These are phyloP conservation scores for Acipenser transmontanus DNA, from an alignment of 2,797 vertebrate genomes.

Conservation along the genomic window DNA sequence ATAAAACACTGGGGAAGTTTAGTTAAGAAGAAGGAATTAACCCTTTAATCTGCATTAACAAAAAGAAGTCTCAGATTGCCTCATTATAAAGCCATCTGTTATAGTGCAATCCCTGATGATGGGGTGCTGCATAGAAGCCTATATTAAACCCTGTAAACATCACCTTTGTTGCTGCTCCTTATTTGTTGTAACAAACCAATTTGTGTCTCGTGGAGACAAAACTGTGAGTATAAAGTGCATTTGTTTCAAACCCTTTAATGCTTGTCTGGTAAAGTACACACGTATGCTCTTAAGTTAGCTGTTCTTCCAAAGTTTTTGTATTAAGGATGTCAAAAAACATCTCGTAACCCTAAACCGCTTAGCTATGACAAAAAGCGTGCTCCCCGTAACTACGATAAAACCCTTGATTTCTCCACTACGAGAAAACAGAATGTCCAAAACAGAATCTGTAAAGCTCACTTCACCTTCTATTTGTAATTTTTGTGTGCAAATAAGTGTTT, in stretches of 20 bases:
- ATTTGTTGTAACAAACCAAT: conserved; percentile 39
- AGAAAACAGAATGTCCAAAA: conserved; percentile 50
- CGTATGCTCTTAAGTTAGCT: conserved; percentile 53
- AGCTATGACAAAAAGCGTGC: conserved; percentile 55
- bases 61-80: conserved; percentile 7
- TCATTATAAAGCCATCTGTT: conserved; percentile 46
- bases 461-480: conserved; percentile 60
- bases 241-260: conserved; percentile 70
- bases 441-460: conserved; percentile 57
- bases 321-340: conserved; percentile 62
- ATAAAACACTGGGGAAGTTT: no score
- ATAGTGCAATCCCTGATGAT: conserved; percentile 32
- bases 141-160: conserved; percentile 64
- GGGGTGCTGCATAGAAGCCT: conserved; percentile 35
- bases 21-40: no score
- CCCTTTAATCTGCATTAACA: no score
- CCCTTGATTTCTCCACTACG: conserved; percentile 52
- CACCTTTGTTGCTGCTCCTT: conserved; percentile 32
- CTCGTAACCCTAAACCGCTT: conserved; percentile 55
- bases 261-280: conserved; percentile 54
- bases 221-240: conserved; percentile 51
- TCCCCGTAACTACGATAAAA: conserved; percentile 55
- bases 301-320: conserved; percentile 37
- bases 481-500: conserved; percentile 65
- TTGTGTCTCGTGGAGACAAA: conserved; percentile 52